Evolutionary conservation across 2,113 vertebrate species (phyloP), one percentile per base, ranked within the genome.

Genomic region (Bubo scandiacus): DNA sequence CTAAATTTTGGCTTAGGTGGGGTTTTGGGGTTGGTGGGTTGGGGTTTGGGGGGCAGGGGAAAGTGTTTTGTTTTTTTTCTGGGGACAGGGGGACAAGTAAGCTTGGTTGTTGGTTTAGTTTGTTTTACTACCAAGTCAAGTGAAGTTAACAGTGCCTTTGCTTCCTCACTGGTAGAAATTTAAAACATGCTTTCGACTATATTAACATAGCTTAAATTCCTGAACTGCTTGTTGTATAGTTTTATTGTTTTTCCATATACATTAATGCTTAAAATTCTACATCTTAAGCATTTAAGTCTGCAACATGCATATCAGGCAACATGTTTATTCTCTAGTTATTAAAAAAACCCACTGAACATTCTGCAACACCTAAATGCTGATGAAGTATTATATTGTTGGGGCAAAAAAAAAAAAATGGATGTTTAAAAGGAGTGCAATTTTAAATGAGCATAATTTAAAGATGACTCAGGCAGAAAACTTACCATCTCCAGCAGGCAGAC

Each of bases 401-500:
- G 20, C 40, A 34, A 42, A 36, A 36, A 32, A 25, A 17, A 29
- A 12, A 9, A 26, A 21, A 11, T 4, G 42, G 57, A 49, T 29
- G 12, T 47, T 88, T 71, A 36, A 84, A 73, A 74, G 26, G 6
- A 54, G 5, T 5, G 2, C 3, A 66, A 49, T 36, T 86, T 94
- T 79, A 49, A 86, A 52, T 29, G 2, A 84, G 8, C 34, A 27
- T 38, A 70, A 57, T 61, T 86, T 62, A 81, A 81, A 80, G 40
- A 91, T 62, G 66, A 57, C 11, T 71, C 16, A 19, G 5, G 15
- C n/a, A 84, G 18, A 89, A 85, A 87, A 97, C 98, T 98, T 90
- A 99, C 98, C 98, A 86, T 98, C 98, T 40, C 98, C 98, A 90
- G 98, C 98, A 97, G 98, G 99, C 95, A 99, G 97, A 77, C 99